phyloP scores from a whole-genome alignment of 2,797 vertebrate genomes.

The Characodon lateralis region DNA sequence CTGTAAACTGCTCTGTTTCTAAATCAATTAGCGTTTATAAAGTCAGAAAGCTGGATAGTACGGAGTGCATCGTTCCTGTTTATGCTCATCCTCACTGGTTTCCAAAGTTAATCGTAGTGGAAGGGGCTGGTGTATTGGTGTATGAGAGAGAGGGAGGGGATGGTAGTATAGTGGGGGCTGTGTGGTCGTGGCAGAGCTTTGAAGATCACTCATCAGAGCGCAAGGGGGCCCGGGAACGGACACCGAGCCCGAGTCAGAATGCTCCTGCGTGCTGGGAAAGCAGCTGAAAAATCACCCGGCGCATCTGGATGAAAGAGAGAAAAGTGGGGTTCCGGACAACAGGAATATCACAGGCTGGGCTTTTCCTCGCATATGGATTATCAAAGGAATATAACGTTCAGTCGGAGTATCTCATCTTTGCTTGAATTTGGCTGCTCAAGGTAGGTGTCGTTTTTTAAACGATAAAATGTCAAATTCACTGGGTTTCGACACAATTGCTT shows the following conservation, averaged over 20 bases:
- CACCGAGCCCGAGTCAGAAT: constrained; percentile 64
- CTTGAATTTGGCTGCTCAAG: constrained; percentile 68
- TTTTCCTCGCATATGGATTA: constrained; percentile 75
- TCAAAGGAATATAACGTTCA: constrained; percentile 65
- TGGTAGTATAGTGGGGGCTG: constrained; percentile 49
- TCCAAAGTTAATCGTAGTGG: constrained; percentile 75
- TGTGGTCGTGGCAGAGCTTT: constrained; percentile 82
- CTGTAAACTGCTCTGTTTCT: background rate
- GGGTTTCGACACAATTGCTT: background rate
- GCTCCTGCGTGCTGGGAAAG: constrained; percentile 61
- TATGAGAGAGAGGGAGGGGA: constrained; percentile 33
- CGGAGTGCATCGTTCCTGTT: constrained; percentile 58
- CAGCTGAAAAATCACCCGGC: constrained; percentile 58
- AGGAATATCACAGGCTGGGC: constrained; percentile 62
- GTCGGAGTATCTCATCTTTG: constrained; percentile 64
- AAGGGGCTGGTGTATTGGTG: constrained; percentile 60
- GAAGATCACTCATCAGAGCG: constrained; percentile 83
- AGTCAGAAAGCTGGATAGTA: background rate
- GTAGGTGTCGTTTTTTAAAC: constrained; percentile 60
- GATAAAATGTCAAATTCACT: constrained; percentile 4
- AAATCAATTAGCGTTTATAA: constrained; percentile 27
- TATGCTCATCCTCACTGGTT: constrained; percentile 59
- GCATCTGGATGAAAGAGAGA: constrained; percentile 65
- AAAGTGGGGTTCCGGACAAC: constrained; percentile 48
- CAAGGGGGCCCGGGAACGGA: constrained; percentile 70